A percentile compares a stretch with the other conserved stretches of the same genome.
phyloP scores from a whole-genome alignment of 2,888 invertebrate genomes.

The Dyspetes luteomarginatus region DNA sequence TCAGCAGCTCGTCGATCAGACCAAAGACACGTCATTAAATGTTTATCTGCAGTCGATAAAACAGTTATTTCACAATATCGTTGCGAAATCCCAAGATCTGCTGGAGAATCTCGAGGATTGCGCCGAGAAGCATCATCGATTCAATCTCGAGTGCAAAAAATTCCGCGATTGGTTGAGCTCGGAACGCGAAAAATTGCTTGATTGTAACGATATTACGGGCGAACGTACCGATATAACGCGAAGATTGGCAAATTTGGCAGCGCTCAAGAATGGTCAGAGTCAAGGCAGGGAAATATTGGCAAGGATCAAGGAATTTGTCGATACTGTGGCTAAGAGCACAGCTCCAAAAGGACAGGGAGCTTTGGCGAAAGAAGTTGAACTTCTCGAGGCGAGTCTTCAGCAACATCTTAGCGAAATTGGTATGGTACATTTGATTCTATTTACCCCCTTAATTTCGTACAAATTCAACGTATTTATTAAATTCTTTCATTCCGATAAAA shows the following conservation, averaged over 20 bases:
- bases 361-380: constrained; percentile 89
- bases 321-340: constrained; percentile 90
- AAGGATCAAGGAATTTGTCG: constrained; percentile 88
- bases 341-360: constrained; percentile 91
- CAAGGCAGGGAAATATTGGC: constrained; percentile 88
- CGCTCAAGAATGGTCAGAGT: constrained; percentile 87
- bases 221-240: constrained; percentile 92
- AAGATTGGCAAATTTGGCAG: constrained; percentile 87
- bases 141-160: constrained; percentile 89
- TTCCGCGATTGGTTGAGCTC: constrained; percentile 93
- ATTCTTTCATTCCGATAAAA: constrained; percentile 77
- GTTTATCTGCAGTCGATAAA: constrained; percentile 94
- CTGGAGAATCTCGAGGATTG: constrained; percentile 93
- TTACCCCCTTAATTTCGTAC: background rate
- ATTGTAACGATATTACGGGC: constrained; percentile 93
- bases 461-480: constrained; percentile 10
- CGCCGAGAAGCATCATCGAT: constrained; percentile 93
- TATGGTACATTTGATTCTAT: constrained; percentile 70
- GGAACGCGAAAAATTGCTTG: constrained; percentile 91
- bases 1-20: constrained; percentile 94
- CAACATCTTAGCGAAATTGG: constrained; percentile 88
- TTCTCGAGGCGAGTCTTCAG: constrained; percentile 87
- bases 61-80: constrained; percentile 94
- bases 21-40: constrained; percentile 94
- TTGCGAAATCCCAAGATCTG: constrained; percentile 93